Conservation (phyloP, 2,113 vertebrate genomes). For the Nannospalax galili region DNA sequence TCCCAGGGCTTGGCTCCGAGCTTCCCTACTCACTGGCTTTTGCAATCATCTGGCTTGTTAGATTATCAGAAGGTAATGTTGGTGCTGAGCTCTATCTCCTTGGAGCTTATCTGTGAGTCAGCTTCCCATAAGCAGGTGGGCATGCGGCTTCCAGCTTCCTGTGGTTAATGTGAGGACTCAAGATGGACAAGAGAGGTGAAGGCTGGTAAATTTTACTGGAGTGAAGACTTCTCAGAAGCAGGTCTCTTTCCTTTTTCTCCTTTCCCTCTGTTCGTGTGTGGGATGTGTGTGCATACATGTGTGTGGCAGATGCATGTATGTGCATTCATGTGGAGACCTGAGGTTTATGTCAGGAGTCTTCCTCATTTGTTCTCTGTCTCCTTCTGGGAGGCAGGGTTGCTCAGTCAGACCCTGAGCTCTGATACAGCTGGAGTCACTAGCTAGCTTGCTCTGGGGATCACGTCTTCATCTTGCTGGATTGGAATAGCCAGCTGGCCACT, state of each 20-base stretch:
- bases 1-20: neutral
- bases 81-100: neutral
- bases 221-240: neutral
- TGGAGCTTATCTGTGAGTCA: neutral
- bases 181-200: no score
- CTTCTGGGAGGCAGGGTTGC: neutral
- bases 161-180: no score
- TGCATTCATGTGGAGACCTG: neutral
- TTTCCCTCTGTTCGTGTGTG: neutral
- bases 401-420: neutral
- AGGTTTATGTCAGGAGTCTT: no score
- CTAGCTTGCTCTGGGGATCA: neutral
- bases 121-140: neutral
- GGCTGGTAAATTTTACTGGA: no score
- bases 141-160: neutral
- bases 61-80: neutral
- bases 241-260: neutral
- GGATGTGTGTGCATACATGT: neutral
- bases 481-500: no score
- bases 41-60: accelerated
- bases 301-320: accelerated
- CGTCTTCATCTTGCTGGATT: neutral
- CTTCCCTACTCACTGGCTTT: neutral
- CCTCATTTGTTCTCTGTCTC: neutral
- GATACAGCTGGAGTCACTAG: neutral